Evolutionary conservation across 2,888 invertebrate genomes (phyloP).

Genomic region (Alsophila aescularia): DNA sequence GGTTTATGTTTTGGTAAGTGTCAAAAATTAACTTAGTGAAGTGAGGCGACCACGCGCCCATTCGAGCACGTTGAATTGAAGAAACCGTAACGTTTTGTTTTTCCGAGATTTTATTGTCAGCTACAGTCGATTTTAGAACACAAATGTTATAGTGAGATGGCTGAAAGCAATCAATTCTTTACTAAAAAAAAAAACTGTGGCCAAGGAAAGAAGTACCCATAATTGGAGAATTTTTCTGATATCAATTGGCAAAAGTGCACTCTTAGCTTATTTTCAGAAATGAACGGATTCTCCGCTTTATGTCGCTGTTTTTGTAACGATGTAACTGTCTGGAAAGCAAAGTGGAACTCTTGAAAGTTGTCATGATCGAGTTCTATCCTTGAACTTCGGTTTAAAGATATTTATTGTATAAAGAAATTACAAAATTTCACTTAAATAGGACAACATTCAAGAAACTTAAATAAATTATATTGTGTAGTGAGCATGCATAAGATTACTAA

Average conservation of each 20-base stretch:
- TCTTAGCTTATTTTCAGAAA: background rate
- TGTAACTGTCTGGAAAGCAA: background rate
- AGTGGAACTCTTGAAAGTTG: background rate
- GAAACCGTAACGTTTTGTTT: conserved; percentile 5
- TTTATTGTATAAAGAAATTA: too few species aligned
- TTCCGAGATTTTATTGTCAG: background rate
- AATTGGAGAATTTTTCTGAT: background rate
- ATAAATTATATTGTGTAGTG: too few species aligned
- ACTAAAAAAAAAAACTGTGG: too few species aligned
- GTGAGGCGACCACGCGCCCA: conserved; percentile 56
- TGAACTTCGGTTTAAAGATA: too few species aligned
- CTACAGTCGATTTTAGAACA: too few species aligned
- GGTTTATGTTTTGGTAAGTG: conserved; percentile 60
- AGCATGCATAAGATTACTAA: too few species aligned
- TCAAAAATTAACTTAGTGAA: conserved; percentile 32
- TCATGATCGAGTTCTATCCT: too few species aligned
- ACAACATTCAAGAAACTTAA: too few species aligned
- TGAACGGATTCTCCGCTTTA: background rate
- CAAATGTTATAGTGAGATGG: too few species aligned
- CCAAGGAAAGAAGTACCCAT: too few species aligned
- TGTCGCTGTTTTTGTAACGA: background rate
- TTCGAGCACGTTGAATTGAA: conserved; percentile 48
- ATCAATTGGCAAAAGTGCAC: background rate
- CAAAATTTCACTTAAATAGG: too few species aligned
- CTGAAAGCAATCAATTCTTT: too few species aligned